Conservation (phyloP, 92 coral and sea anemone species). For the Virgularia gustaviana region DNA sequence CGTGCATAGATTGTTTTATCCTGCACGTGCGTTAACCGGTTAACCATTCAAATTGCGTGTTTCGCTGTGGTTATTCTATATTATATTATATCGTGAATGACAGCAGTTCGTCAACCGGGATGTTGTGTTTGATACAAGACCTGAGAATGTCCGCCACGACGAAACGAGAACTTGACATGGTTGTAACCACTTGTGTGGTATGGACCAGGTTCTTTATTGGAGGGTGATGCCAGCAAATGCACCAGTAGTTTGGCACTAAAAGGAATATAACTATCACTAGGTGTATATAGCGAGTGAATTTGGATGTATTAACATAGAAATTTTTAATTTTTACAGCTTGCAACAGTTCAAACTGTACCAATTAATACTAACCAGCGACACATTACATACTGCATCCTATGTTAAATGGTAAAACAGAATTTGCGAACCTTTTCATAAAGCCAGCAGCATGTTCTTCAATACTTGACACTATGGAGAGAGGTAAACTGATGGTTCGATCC, state of each 20-base stretch:
- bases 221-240: conserved; percentile 61
- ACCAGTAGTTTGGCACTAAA: conserved; percentile 75
- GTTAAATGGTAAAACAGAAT: no score
- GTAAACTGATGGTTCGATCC: conserved; percentile 76
- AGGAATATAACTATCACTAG: no score
- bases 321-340: background rate
- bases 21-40: no score
- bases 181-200: conserved; percentile 67
- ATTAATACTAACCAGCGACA: background rate
- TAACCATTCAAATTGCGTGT: no score
- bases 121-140: conserved; percentile 22
- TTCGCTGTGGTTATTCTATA: no score
- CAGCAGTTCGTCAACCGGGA: no score
- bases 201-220: conserved; percentile 76
- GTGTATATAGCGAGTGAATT: no score
- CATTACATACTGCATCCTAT: background rate
- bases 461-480: conserved; percentile 61
- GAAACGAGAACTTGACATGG: conserved; percentile 76
- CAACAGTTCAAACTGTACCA: no score
- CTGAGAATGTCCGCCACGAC: conserved; percentile 84
- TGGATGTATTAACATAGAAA: background rate
- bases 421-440: conserved; percentile 93
- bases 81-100: no score
- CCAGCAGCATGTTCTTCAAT: conserved; percentile 79
- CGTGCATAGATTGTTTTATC: no score